Conservation (phyloP, 2,888 invertebrate genomes). For the Choreutis nemorana region DNA sequence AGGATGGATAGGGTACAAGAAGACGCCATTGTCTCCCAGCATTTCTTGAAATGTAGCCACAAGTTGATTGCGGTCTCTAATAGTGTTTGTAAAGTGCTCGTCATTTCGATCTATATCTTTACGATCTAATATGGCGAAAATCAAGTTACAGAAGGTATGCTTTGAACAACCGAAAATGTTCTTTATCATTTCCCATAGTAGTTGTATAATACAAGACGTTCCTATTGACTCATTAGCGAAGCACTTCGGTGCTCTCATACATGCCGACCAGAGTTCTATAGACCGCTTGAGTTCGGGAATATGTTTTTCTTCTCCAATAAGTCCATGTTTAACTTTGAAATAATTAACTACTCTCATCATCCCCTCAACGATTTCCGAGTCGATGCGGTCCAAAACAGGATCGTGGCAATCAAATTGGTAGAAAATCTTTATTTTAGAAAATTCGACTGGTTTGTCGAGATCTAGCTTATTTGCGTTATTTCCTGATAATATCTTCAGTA, state of each 20-base stretch:
- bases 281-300: constrained; percentile 71
- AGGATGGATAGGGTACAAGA: constrained; percentile 90
- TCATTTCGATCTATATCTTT: constrained; percentile 65
- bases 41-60: constrained; percentile 71
- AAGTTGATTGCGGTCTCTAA: constrained; percentile 68
- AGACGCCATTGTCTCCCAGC: constrained; percentile 84
- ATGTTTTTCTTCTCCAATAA: constrained; percentile 68
- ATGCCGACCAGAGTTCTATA: constrained; percentile 75
- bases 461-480: constrained; percentile 65
- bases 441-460: constrained; percentile 72
- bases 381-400: constrained; percentile 74
- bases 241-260: constrained; percentile 72
- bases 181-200: constrained; percentile 76
- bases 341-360: constrained; percentile 66
- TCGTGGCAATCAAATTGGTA: constrained; percentile 85
- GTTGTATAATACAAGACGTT: constrained; percentile 65
- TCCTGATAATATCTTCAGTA: constrained; percentile 76
- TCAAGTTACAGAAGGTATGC: constrained; percentile 84
- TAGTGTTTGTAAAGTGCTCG: constrained; percentile 65
- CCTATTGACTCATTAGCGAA: constrained; percentile 73
- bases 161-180: constrained; percentile 77
- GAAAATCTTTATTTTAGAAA: constrained; percentile 74
- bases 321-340: constrained; percentile 62
- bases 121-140: constrained; percentile 74
- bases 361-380: constrained; percentile 73